Base-by-base conservation (phyloP, 2,888 invertebrate species). In the Andrena camellia region DNA sequence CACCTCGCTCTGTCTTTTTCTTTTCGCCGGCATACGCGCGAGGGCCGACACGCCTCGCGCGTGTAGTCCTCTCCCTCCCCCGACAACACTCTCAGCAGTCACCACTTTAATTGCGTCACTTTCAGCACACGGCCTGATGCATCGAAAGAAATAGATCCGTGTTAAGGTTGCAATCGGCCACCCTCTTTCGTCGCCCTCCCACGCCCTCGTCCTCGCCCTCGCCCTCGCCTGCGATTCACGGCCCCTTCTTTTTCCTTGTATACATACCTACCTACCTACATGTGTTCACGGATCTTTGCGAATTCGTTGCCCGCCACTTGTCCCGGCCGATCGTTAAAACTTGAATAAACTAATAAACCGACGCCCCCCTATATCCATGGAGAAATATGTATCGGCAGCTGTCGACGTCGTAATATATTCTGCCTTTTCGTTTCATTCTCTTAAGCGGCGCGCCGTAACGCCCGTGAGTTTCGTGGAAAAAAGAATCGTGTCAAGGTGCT, bases 71-170 rank as follows among this genome's bases (percentile, higher is more conserved):
- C 78, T 69, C 69, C 78, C 78, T 69, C 69, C 78, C 8, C 74
- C 64, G 60, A 66, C 64, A 48, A 33, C 20, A 48, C 54, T 71
- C 72, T 48, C 33, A 72, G 54, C 60, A 68, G 79, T 84, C 84
- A 59, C 54, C 71, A 31, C 8, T 74, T 64, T n/a, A 78, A 83
- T 90, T 90, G 89, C 90, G 86, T 86, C 89, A 89, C 13, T 63
- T 78, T 71, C 78, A 77, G 83, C 88, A 84, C 83, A 81, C 87
- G 68, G 83, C 66, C 81, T 85, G 89, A 88, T 90, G 89, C 91
- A 93, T 93, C 92, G 92, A 90, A 91, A 91, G 91, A 94, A 94
- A 93, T 93, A 93, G 93, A 94, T 91, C 90, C 90, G 91, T 94
- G 93, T 92, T 94, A 93, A 94, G 94, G 93, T 94, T 93, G 92